phyloP scores from a whole-genome alignment of 2,113 vertebrate species.

The Pipra filicauda region DNA sequence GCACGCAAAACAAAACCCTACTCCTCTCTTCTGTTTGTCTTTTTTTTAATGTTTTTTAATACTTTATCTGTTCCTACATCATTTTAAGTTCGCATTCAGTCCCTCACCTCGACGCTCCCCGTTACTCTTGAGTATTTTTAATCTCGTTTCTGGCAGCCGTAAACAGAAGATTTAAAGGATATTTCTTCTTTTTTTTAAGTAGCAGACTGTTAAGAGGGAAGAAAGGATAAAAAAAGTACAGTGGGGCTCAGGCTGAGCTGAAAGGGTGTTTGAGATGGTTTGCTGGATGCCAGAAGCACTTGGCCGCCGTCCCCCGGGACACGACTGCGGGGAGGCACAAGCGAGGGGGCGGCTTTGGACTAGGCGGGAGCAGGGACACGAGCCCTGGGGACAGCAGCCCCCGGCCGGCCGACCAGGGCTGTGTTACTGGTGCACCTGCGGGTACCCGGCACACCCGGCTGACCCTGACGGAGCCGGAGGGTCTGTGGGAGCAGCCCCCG shows the following conservation, averaged over 20 bases:
- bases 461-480: background rate
- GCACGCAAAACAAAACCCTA: background rate
- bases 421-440: rapidly evolving
- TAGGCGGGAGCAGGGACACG: background rate
- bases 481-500: rapidly evolving
- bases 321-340: background rate
- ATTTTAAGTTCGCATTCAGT: background rate
- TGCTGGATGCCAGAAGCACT: background rate
- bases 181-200: background rate
- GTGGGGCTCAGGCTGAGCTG: background rate
- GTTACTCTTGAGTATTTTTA: rapidly evolving
- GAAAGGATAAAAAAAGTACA: rapidly evolving
- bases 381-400: background rate
- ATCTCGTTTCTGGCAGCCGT: background rate
- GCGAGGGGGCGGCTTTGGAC: background rate
- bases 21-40: background rate
- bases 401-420: background rate
- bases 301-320: rapidly evolving
- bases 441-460: too few species aligned
- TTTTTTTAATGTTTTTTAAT: background rate
- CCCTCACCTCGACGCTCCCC: background rate
- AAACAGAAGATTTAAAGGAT: background rate
- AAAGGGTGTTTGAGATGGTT: background rate
- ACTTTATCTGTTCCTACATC: background rate
- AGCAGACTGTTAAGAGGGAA: background rate